phyloP scores from a whole-genome alignment of 2,888 invertebrate species.

The Sialis lutaria region DNA sequence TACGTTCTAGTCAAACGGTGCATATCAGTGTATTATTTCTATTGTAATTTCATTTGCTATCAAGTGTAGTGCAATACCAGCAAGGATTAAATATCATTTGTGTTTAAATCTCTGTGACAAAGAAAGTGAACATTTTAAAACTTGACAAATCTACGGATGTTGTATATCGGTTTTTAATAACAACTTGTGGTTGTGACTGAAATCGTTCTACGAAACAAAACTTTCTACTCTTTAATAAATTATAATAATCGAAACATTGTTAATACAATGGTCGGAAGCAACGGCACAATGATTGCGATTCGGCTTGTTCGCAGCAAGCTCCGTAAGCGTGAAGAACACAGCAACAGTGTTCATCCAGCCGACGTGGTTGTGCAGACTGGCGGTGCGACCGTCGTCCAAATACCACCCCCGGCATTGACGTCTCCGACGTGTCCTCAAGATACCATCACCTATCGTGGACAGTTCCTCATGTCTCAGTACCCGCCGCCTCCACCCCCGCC shows the following conservation, averaged over 20 bases:
- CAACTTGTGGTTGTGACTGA: no score
- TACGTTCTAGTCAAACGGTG: constrained; percentile 14
- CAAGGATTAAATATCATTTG: no score
- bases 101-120: no score
- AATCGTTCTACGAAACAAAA: no score
- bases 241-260: not conserved
- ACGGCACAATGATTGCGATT: constrained; percentile 73
- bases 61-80: not conserved
- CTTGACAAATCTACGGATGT: no score
- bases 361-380: constrained; percentile 40
- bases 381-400: constrained; percentile 8
- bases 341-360: constrained; percentile 50
- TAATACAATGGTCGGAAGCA: constrained; percentile 64
- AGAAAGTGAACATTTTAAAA: no score
- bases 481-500: constrained; percentile 64
- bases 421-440: constrained; percentile 25
- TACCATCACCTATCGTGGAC: constrained; percentile 45
- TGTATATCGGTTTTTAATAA: no score
- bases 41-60: not conserved
- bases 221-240: not conserved
- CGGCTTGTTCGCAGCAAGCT: constrained; percentile 84
- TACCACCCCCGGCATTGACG: constrained; percentile 25
- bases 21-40: not conserved
- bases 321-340: constrained; percentile 68
- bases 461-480: constrained; percentile 61